phyloP scores from a whole-genome alignment of 2,797 vertebrate species.

The Myotis daubentonii region DNA sequence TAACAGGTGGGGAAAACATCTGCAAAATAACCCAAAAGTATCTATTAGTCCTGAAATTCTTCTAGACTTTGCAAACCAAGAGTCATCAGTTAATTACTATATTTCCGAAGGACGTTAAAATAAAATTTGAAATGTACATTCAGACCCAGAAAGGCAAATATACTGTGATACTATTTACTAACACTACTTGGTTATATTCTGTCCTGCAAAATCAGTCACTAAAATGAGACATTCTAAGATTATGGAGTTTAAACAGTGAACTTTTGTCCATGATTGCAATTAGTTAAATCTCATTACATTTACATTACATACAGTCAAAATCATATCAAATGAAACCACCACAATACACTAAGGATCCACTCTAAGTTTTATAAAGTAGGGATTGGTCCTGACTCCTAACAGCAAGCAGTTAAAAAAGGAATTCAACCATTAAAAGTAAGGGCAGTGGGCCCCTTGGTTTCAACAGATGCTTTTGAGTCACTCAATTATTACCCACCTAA shows the following conservation, averaged over 20 bases:
- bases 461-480: constrained; percentile 22
- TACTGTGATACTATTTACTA: constrained; percentile 50
- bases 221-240: constrained; percentile 32
- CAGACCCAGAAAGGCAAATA: background rate
- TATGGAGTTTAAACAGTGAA: constrained; percentile 40
- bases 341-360: constrained; percentile 23
- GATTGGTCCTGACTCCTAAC: constrained; percentile 22
- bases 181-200: background rate
- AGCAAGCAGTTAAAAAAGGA: constrained; percentile 47
- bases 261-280: constrained; percentile 41
- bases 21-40: constrained; percentile 85
- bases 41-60: constrained; percentile 61
- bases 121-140: constrained; percentile 1
- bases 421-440: constrained; percentile 13
- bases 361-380: constrained; percentile 20
- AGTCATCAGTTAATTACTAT: constrained; percentile 45
- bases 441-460: background rate
- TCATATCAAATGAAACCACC: background rate
- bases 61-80: constrained; percentile 18
- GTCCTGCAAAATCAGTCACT: constrained; percentile 32
- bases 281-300: constrained; percentile 23
- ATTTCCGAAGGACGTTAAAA: constrained; percentile 65
- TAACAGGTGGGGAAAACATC: constrained; percentile 99
- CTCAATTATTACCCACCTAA: background rate
- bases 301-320: constrained; percentile 43